Evolutionary conservation across 2,797 vertebrate genomes (phyloP).

Genomic region (Phrynocephalus guinanensis): DNA sequence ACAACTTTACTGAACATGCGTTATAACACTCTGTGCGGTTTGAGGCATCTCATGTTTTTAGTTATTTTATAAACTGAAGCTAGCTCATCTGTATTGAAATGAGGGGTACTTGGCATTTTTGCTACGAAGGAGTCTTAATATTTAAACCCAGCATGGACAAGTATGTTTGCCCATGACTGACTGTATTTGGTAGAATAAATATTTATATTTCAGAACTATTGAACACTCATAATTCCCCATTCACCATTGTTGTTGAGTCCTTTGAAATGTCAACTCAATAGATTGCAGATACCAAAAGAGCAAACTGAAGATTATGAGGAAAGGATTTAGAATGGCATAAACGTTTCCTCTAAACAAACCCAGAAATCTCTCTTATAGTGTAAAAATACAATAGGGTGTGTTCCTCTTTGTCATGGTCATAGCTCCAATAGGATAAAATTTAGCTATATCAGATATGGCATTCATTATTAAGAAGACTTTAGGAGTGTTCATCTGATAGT

Average conservation of each 20-base stretch:
- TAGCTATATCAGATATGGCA: not conserved
- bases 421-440: not conserved
- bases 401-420: not conserved
- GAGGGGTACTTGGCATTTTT: not conserved
- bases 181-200: not conserved
- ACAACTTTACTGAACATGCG: conserved; percentile 27
- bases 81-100: not conserved
- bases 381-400: not conserved
- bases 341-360: not conserved
- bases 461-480: not conserved
- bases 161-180: not conserved
- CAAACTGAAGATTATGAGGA: conserved; percentile 1
- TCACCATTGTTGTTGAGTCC: not conserved
- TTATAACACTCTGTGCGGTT: conserved; percentile 31
- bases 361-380: not conserved
- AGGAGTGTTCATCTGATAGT: not conserved
- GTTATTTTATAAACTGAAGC: not conserved
- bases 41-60: not conserved
- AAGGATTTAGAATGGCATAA: not conserved
- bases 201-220: not conserved
- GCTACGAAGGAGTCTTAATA: not conserved
- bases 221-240: not conserved
- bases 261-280: not conserved
- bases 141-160: not conserved
- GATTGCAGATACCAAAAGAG: not conserved